Evolutionary conservation across 2,797 vertebrate species (phyloP).

Genomic region (Caiman crocodilus): DNA sequence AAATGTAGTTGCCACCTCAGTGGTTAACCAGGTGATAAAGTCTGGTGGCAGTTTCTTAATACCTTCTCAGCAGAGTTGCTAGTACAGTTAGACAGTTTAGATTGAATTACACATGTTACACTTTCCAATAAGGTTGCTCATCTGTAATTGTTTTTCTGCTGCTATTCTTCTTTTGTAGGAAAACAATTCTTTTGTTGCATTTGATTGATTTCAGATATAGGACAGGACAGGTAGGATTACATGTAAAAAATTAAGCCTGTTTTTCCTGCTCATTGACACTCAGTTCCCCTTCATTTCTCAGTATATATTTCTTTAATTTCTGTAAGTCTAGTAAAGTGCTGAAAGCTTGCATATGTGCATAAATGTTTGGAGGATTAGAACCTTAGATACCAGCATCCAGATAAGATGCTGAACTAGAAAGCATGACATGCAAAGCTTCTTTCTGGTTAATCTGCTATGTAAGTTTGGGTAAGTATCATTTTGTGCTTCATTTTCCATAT

Average conservation of each 20-base stretch:
- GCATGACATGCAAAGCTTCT: not conserved
- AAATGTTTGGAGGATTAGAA: not conserved
- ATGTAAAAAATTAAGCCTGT: not conserved
- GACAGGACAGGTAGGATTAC: not conserved
- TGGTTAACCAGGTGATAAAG: constrained; percentile 2
- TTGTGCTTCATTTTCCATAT: not conserved
- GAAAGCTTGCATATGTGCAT: not conserved
- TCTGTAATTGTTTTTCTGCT: not conserved
- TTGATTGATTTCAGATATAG: not conserved
- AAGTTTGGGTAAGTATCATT: not conserved
- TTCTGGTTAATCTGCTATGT: not conserved
- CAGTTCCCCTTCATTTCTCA: not conserved
- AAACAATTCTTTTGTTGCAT: not conserved
- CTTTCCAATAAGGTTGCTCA: not conserved
- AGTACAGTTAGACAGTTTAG: not conserved
- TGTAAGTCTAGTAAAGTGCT: not conserved
- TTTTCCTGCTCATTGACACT: not conserved
- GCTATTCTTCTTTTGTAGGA: not conserved
- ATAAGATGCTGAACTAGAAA: not conserved
- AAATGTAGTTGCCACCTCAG: not conserved
- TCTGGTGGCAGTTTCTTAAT: not conserved
- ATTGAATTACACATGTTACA: not conserved
- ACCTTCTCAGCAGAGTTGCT: not conserved
- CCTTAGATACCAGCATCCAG: not conserved
- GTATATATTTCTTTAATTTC: not conserved